Percentiles rank a stretch among this genome's conserved stretches.
phyloP scores from a whole-genome alignment of 2,113 vertebrate species.

The Alligator sinensis region DNA sequence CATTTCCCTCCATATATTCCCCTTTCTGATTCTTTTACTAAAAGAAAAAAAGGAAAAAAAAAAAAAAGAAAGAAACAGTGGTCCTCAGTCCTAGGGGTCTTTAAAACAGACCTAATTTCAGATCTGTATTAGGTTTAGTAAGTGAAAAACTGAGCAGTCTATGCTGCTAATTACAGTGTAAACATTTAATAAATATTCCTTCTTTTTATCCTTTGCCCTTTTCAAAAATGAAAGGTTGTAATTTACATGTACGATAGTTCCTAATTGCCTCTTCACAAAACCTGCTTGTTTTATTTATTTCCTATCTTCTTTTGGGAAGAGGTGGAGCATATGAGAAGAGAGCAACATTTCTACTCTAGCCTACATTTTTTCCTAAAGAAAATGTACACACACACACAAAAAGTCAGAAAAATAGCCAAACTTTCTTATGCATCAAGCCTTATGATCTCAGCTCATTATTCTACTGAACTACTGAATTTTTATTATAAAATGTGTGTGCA shows the following conservation, averaged over 20 bases:
- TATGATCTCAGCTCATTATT: conserved; percentile 33
- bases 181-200: conserved; percentile 71
- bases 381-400: background rate
- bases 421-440: conserved; percentile 22
- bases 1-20: background rate
- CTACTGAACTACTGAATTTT: conserved; percentile 59
- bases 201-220: conserved; percentile 63
- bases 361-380: background rate
- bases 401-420: background rate
- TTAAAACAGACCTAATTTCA: background rate
- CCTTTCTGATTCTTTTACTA: background rate
- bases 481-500: conserved; percentile 11
- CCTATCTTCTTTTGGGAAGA: conserved; percentile 36
- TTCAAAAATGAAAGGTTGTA: conserved; percentile 65
- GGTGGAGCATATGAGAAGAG: conserved; percentile 20
- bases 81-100: background rate
- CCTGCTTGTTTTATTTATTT: conserved; percentile 59
- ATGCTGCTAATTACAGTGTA: conserved; percentile 53
- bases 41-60: background rate
- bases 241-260: conserved; percentile 33
- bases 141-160: conserved; percentile 23
- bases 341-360: conserved; percentile 17
- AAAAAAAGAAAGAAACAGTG: background rate
- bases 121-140: conserved; percentile 15
- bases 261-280: conserved; percentile 13